Evolutionary conservation across 2,888 invertebrate genomes (phyloP).

Genomic region (Cephalotes varians): DNA sequence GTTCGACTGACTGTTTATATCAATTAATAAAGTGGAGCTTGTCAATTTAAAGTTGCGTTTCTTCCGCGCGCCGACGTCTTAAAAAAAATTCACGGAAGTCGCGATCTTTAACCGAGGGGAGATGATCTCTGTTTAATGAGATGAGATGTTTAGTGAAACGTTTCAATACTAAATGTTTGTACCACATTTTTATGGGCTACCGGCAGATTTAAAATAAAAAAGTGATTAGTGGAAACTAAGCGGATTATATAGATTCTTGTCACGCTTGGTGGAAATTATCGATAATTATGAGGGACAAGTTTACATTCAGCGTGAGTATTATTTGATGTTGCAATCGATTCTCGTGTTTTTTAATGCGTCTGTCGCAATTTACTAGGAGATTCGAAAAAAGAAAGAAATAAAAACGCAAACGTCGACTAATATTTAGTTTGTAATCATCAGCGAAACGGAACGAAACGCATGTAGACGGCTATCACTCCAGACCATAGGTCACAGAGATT

Average conservation of each 20-base stretch:
- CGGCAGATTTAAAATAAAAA: not conserved
- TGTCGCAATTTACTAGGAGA: not conserved
- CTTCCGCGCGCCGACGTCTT: not conserved
- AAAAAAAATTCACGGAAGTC: not conserved
- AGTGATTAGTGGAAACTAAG: not conserved
- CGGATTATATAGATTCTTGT: not conserved
- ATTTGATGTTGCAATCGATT: not conserved
- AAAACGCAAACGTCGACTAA: not conserved
- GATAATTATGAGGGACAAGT: conserved; percentile 78
- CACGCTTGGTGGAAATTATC: not conserved
- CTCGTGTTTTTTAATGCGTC: not conserved
- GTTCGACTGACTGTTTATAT: not conserved
- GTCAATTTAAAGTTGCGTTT: not conserved
- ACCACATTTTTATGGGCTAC: not conserved
- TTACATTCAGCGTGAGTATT: conserved; percentile 77
- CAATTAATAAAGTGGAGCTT: not conserved
- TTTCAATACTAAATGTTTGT: not conserved
- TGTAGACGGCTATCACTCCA: not conserved
- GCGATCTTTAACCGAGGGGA: not conserved
- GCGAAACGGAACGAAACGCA: not conserved
- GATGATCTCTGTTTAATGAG: not conserved
- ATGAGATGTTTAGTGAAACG: not conserved
- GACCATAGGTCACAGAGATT: conserved; percentile 16
- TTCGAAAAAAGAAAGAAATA: not conserved
- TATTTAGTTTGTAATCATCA: not conserved